These are phyloP conservation scores for Saxicola maurus DNA, from an alignment of 2,797 vertebrate species.

Conservation along the genomic window DNA sequence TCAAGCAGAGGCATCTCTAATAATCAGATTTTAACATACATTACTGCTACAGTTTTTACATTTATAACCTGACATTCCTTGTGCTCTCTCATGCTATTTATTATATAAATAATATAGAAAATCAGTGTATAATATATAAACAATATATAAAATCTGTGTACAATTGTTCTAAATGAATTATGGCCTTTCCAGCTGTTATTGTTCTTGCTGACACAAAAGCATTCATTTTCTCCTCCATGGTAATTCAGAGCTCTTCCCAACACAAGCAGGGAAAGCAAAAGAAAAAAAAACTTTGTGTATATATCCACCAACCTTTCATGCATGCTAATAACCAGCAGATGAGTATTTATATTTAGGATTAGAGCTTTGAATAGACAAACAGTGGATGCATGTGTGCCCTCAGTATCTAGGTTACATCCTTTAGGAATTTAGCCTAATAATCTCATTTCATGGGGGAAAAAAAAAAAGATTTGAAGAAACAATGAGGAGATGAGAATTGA, in stretches of 20 bases:
- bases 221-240: not conserved
- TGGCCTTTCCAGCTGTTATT: not conserved
- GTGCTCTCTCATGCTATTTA: not conserved
- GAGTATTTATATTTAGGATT: conserved; percentile 29
- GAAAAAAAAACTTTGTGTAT: not conserved
- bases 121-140: not conserved
- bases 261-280: not conserved
- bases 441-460: not conserved
- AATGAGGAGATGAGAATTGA: not conserved
- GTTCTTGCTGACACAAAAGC: not conserved
- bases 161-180: not conserved
- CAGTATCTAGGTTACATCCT: not conserved
- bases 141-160: not conserved
- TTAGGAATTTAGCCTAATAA: not conserved
- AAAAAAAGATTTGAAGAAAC: not conserved
- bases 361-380: conserved; percentile 10
- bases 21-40: not conserved
- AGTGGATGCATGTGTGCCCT: not conserved
- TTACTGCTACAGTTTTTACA: not conserved
- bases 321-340: not conserved
- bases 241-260: not conserved
- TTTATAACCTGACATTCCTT: not conserved
- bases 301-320: not conserved
- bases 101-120: not conserved
- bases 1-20: not conserved